Base-by-base conservation (phyloP, 2,888 invertebrate genomes). In the Amiota mariae region DNA sequence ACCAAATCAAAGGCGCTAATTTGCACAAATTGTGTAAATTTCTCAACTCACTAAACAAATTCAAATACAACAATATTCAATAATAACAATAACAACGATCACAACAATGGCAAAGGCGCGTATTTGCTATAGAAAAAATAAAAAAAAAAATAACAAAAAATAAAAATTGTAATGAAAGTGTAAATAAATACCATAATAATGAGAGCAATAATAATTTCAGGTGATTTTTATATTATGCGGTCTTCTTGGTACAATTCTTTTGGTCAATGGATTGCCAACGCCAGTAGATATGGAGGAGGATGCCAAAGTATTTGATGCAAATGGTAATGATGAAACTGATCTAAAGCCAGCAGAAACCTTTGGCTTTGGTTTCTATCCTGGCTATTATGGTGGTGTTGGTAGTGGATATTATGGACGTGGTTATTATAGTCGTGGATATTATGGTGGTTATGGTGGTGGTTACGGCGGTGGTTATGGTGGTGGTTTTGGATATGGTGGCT, bases 351-450 rank as follows among this genome's bases (percentile, higher is more conserved):
- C 86, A 1, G 86, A 82, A 18, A 71, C 77, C 49, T 64, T 84
- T 49, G 86, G 86, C 8, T 71, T 77, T 56, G 82, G 82, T 2
- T 85, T 81, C 24, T 82, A 82, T 61, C 74, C 72, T 8, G 84
- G 81, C 8, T 74, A 78, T 11, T 84, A 85, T 47, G 80, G 80
- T 8, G 74, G 81, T 11, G 77, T 18, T 15, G 57, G 57, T 57
- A 3, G 80, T 0, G 72, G 75, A 12, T 80, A 80, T 47, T 84
- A 83, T 11, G 77, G 57, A 10, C 15, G 57, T 57, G n/a, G 81
- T 0, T 71, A 74, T 12, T 80, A 80, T 47, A 70, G 83, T 1
- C 80, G 81, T 10, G 81, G 80, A 0, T 80, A 80, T 57, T 79
- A 81, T 6, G 59, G 8, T 24, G 24, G 74, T 12, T 82, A 79